Base-by-base conservation (phyloP, 2,113 vertebrate genomes). In the Panurus biarmicus region DNA sequence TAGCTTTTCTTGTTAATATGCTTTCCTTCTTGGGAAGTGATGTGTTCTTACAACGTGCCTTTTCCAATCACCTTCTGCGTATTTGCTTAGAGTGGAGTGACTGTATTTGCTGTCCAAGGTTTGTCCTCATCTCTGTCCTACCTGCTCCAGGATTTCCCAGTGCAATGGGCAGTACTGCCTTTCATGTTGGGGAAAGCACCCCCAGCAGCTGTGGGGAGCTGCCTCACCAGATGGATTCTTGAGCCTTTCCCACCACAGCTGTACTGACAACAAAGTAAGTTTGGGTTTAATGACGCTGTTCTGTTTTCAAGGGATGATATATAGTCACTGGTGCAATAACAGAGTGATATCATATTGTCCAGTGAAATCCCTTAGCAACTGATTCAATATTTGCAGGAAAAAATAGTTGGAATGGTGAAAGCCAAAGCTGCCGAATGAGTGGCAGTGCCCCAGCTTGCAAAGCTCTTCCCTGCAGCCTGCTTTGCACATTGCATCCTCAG, bases 281-380 rank as follows among this genome's bases (percentile, higher is more conserved):
- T 78, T 2, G 44, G 62, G 58, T 91, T 96, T 90, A 91, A 95
- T 70, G 95, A 45, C 1, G 0, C n/a, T 38, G 28, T 73, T 88
- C 91, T 94, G 86, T 95, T 89, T 94, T 93, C 85, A n/a, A 62
- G 89, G 62, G 54, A 80, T 95, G 89, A 96, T 84, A 64, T 79
- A 71, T 50, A 76, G 84, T 47, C 60, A 18, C 79, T 88, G 85
- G 58, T 94, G 84, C 87, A 96, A 42, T 96, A 95, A 75, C 80
- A 85, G 78, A 21, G 86, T 95, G 85, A 92, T 96, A 96, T 89
- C 87, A 92, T 90, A 29, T 61, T 94, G 95, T 91, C 92, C 87
- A 86, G 44, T 42, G 81, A 95, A 95, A 89, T 96, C 94, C 81
- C 94, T 84, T 92, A 96, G 93, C 93, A 97, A 94, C 94, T 45